These are phyloP conservation scores for Heptranchias perlo DNA, from an alignment of 2,113 vertebrate genomes.

Conservation along the genomic window DNA sequence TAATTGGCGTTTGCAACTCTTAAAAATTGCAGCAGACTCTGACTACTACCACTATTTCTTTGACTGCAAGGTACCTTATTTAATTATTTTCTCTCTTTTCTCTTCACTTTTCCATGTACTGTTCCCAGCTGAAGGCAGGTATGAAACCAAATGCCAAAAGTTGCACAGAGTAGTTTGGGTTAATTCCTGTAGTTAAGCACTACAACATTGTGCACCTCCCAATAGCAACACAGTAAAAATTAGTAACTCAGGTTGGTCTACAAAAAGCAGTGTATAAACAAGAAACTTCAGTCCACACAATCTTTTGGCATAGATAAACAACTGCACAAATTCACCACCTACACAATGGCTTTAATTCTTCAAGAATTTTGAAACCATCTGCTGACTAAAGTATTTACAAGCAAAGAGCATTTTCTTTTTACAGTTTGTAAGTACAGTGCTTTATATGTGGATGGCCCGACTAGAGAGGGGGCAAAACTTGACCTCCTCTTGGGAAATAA, in stretches of 20 bases:
- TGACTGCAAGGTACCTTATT: background rate
- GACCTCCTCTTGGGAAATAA: no score
- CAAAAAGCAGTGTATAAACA: background rate
- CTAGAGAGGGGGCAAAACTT: no score
- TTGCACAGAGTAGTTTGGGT: background rate
- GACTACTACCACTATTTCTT: background rate
- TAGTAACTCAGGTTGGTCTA: background rate
- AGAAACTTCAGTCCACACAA: background rate
- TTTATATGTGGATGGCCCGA: no score
- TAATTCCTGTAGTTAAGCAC: background rate
- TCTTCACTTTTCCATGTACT: background rate
- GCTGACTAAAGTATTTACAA: background rate
- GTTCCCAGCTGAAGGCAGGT: background rate
- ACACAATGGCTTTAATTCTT: background rate
- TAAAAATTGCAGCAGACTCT: background rate
- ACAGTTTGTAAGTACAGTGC: background rate
- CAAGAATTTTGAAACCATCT: background rate
- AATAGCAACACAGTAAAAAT: background rate
- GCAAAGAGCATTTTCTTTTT: background rate
- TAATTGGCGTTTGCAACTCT: background rate
- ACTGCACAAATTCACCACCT: background rate
- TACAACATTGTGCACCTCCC: background rate
- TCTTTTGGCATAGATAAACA: background rate
- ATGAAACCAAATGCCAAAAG: background rate
- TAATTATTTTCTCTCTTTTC: background rate